Evolutionary conservation across 2,797 vertebrate genomes (phyloP).

Genomic region (Peromyscus nudipes): DNA sequence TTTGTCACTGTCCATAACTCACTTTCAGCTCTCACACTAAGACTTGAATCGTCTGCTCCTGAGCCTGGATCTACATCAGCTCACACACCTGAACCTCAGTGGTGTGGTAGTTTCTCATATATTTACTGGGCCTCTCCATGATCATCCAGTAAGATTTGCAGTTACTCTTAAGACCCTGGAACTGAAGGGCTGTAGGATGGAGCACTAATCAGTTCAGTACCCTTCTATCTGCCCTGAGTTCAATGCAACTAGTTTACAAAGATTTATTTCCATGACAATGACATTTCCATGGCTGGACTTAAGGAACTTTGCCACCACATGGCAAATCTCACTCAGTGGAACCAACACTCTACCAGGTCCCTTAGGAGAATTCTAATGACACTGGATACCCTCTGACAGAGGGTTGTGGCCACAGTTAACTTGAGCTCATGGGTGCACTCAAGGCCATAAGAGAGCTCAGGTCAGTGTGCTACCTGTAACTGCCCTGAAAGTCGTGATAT

Average conservation of each 20-base stretch:
- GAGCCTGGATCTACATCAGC: neutral
- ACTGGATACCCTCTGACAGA: too few relatives aligned
- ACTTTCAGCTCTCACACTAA: rapidly evolving
- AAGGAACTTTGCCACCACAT: neutral
- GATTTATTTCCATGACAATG: neutral
- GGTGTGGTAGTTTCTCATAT: rapidly evolving
- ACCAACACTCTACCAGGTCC: neutral
- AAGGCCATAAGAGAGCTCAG: neutral
- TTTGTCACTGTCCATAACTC: neutral
- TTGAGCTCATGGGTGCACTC: neutral
- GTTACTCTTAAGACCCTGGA: neutral
- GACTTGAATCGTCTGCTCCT: neutral
- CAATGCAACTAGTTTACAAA: neutral
- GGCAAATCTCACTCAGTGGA: rapidly evolving
- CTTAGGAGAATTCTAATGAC: neutral
- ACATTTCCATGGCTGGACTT: neutral
- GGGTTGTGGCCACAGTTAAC: neutral
- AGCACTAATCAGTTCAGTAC: rapidly evolving
- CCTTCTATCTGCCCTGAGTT: neutral
- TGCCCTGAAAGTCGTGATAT: neutral
- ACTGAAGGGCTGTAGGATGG: neutral
- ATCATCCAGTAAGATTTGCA: neutral
- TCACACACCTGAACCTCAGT: neutral
- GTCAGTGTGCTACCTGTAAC: neutral
- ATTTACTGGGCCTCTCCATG: neutral